A percentile compares a stretch with the other conserved stretches of the same genome.
phyloP scores from a whole-genome alignment of 2,113 vertebrate species.

The Pelecanoides urinatrix region DNA sequence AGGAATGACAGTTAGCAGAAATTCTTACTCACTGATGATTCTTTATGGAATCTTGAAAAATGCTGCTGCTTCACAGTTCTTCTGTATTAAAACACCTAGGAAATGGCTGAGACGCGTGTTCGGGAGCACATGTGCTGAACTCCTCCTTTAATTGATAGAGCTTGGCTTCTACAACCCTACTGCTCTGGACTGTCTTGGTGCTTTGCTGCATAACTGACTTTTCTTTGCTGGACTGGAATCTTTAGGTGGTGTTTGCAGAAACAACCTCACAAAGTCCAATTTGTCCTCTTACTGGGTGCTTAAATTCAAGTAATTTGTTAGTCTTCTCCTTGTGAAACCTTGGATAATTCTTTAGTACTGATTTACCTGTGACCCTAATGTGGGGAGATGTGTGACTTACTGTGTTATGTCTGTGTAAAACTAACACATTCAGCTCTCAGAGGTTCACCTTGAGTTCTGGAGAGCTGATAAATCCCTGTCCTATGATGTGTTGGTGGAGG shows the following conservation, averaged over 20 bases:
- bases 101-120: background rate
- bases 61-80: background rate
- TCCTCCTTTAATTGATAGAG: background rate
- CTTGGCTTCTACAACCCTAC: background rate
- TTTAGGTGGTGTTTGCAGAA: background rate
- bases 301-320: background rate
- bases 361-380: background rate
- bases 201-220: background rate
- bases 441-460: background rate
- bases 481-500: rapidly evolving
- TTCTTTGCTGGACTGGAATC: background rate
- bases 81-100: background rate
- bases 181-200: background rate
- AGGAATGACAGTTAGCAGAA: background rate
- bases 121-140: background rate
- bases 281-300: background rate
- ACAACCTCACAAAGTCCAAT: background rate
- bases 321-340: background rate
- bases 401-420: background rate
- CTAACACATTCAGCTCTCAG: background rate
- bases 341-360: background rate
- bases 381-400: background rate
- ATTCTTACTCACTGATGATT: background rate
- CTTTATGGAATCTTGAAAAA: background rate
- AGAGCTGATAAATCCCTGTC: background rate